A percentile compares a stretch with the other conserved stretches of the same genome.
These are phyloP conservation scores for Glomeris maerens DNA, from an alignment of 1,140 invertebrate species.

Conservation along the genomic window DNA sequence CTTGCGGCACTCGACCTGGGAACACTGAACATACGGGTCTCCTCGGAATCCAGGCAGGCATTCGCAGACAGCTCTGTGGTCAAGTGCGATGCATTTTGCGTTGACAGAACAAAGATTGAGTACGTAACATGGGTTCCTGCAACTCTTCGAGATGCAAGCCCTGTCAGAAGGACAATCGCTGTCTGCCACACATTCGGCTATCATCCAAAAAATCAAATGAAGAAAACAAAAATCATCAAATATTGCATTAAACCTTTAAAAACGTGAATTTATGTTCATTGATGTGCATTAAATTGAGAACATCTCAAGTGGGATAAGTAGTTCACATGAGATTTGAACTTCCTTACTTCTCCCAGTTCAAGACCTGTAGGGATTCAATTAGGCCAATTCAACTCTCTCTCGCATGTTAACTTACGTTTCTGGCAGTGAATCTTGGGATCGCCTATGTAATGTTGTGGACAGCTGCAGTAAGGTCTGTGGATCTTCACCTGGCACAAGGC, in stretches of 20 bases:
- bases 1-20: conserved; percentile 19
- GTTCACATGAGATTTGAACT: background rate
- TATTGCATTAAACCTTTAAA: background rate
- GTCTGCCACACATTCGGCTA: conserved; percentile 13
- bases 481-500: conserved; percentile 60
- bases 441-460: conserved; percentile 59
- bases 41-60: conserved; percentile 35
- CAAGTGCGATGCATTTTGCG: conserved; percentile 37
- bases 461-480: conserved; percentile 60
- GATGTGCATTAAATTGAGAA: background rate
- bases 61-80: background rate
- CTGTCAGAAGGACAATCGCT: conserved; percentile 18
- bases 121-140: conserved; percentile 55
- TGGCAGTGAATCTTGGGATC: conserved; percentile 67
- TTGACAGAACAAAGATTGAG: conserved; percentile 60
- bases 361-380: background rate
- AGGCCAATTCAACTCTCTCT: background rate
- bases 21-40: conserved; percentile 52
- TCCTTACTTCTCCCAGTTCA: background rate
- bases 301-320: no score
- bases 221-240: background rate
- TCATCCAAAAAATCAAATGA: background rate
- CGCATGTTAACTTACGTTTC: conserved; percentile 23
- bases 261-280: background rate
- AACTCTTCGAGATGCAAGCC: conserved; percentile 31